Base-by-base conservation (phyloP, 2,113 vertebrate genomes). In the Myxocyprinus asiaticus region DNA sequence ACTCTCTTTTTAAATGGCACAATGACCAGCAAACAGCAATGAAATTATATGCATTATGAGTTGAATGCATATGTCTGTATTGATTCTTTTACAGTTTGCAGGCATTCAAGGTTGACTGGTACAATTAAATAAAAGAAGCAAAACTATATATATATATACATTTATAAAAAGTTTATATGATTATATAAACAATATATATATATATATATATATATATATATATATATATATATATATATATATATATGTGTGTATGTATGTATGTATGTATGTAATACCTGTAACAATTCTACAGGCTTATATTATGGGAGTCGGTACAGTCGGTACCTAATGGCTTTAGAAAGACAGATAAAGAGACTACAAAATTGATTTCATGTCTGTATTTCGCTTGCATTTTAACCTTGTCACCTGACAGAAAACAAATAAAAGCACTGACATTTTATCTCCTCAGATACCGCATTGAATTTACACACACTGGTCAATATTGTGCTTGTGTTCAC, bases 351-450 rank as follows among this genome's bases (percentile, higher is more conserved):
- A 76, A 76, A 53, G 33, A 76, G 62, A 55, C 74, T 44, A 76
- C 47, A 55, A 62, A 64, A 76, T 76, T 65, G 74, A 76, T 76
- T 76, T 76, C 61, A 67, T 17, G 63, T 67, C 70, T 56, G 61
- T 9, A 48, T 74, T 58, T 63, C 9, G 44, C 33, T 71, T 56
- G 69, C 43, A 44, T 80, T 73, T 80, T 72, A 59, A 74, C 78
- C 51, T 80, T 42, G 55, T 66, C 53, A 61, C 71, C 62, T 80
- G 78, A 80, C 48, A 47, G 63, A 67, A 80, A 74, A 73, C 70
- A 80, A 80, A 74, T 66, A 58, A 59, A 67, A 22, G 70, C 58
- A 47, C 48, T 65, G 53, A 50, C 53, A 59, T 72, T 64, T 80
- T 72, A 73, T 74, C 70, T 67, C 9, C 17, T 67, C 22, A 3